These are phyloP conservation scores for Lasioglossum baleicum DNA, from an alignment of 1,140 invertebrate species.

Conservation along the genomic window DNA sequence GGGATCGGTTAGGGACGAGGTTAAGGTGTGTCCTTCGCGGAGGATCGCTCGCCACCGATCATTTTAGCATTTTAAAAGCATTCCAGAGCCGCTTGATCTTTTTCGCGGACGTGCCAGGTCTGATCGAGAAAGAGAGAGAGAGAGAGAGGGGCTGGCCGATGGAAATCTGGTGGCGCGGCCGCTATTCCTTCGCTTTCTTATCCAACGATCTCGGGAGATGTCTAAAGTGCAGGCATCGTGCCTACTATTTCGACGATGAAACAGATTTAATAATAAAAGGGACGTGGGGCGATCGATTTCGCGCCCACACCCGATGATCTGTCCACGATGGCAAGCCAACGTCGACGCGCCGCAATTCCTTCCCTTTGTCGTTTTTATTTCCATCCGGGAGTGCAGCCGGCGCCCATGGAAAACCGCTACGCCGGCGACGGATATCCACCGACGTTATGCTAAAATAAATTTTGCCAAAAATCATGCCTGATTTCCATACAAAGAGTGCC, in stretches of 20 bases:
- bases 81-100: constrained; percentile 52
- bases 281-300: constrained; percentile 53
- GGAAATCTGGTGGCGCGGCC: constrained; percentile 27
- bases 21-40: constrained; percentile 26
- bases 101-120: constrained; percentile 9
- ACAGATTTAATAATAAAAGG: constrained; percentile 51
- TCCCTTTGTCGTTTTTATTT: constrained; percentile 13
- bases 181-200: constrained; percentile 10
- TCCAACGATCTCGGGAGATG: constrained; percentile 43
- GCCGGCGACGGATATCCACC: not conserved
- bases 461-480: constrained; percentile 20
- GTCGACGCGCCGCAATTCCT: constrained; percentile 13
- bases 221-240: constrained; percentile 36
- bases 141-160: not conserved
- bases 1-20: not conserved
- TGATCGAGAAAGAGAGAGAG: constrained; percentile 32
- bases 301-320: constrained; percentile 50
- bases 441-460: constrained; percentile 21
- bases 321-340: constrained; percentile 1
- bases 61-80: constrained; percentile 68
- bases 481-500: constrained; percentile 36
- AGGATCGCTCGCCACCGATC: constrained; percentile 41
- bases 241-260: constrained; percentile 49
- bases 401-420: constrained; percentile 7
- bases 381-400: too few species aligned